A percentile compares a stretch with the other conserved stretches of the same genome.
Conservation (phyloP, 2,888 invertebrate species). For the Dryocosmus kuriphilus region DNA sequence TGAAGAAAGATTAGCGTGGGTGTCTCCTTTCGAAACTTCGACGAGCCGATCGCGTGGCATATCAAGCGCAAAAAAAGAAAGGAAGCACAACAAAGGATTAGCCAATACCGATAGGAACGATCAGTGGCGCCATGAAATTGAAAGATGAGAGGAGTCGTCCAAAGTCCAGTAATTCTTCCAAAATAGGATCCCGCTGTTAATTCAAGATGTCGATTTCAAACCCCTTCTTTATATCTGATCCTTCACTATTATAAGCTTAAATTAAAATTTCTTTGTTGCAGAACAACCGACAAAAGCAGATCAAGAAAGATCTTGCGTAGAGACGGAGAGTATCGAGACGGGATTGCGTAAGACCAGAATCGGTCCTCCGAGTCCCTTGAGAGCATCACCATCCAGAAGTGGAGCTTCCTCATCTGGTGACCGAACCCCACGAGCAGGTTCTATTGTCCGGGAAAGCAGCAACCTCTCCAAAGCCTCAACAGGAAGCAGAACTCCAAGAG, state of each 20-base stretch:
- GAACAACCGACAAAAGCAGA: slow-evolving; percentile 69
- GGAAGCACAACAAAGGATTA: slow-evolving; percentile 6
- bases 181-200: neutral
- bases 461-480: slow-evolving; percentile 70
- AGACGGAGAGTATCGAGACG: slow-evolving; percentile 81
- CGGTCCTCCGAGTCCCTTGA: slow-evolving; percentile 64
- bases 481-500: slow-evolving; percentile 68
- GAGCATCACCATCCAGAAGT: slow-evolving; percentile 67
- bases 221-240: neutral
- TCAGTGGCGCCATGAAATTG: neutral
- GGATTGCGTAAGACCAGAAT: slow-evolving; percentile 84
- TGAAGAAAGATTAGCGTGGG: slow-evolving; percentile 42
- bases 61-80: slow-evolving; percentile 8
- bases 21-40: slow-evolving; percentile 41
- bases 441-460: slow-evolving; percentile 70
- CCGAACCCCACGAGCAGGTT: slow-evolving; percentile 66
- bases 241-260: neutral
- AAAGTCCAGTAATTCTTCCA: neutral
- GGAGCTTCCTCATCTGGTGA: slow-evolving; percentile 66
- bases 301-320: slow-evolving; percentile 70
- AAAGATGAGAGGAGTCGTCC: neutral
- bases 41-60: slow-evolving; percentile 20
- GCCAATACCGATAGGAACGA: slow-evolving; percentile 1
- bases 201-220: neutral
- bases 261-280: slow-evolving; percentile 57